phyloP scores from a whole-genome alignment of 2,113 vertebrate species.

The Calonectris borealis region DNA sequence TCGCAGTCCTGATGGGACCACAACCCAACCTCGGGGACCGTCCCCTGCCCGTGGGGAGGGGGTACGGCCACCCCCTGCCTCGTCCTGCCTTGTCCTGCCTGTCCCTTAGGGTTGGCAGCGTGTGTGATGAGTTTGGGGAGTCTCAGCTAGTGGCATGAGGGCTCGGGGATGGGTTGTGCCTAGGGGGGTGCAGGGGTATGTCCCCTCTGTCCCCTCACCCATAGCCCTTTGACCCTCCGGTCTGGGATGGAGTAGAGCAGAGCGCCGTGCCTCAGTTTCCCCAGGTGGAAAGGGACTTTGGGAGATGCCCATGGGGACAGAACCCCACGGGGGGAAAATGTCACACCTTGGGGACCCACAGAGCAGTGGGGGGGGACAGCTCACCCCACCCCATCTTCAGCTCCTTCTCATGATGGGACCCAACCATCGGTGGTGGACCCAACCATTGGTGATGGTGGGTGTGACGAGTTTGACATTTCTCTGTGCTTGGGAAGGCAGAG shows the following conservation, averaged over 20 bases:
- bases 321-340: neutral
- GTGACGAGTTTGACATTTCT: neutral
- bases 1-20: slow-evolving; percentile 82
- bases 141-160: neutral
- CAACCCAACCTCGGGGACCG: neutral
- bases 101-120: accelerated
- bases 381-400: neutral
- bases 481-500: neutral
- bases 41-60: neutral
- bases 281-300: neutral
- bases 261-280: neutral
- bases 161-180: neutral
- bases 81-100: neutral
- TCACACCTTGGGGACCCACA: neutral
- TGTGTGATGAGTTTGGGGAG: neutral
- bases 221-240: neutral
- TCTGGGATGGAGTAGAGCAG: neutral
- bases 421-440: accelerated
- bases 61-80: neutral
- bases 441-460: no score
- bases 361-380: neutral
- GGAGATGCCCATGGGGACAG: neutral
- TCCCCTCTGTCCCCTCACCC: neutral
- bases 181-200: accelerated
- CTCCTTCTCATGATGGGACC: neutral